phyloP scores from a whole-genome alignment of 2,797 vertebrate species.

The Neomorphus geoffroyi region DNA sequence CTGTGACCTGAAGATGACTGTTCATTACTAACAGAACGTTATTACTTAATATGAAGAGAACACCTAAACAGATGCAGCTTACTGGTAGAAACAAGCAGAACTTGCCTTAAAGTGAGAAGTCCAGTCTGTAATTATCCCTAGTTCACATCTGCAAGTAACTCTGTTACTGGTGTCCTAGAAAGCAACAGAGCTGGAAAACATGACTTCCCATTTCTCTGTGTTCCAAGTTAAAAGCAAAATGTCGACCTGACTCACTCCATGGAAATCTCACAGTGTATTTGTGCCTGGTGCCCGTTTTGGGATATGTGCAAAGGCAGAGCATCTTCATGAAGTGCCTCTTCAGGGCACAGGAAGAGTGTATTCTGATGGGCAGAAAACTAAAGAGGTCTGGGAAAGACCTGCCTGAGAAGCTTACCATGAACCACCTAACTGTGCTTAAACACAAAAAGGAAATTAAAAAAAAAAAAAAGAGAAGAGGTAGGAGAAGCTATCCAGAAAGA shows the following conservation, averaged over 20 bases:
- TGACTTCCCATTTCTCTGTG: not conserved
- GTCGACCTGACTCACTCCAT: not conserved
- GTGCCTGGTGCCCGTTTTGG: not conserved
- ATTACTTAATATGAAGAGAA: not conserved
- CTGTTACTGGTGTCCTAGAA: not conserved
- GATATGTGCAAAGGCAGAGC: not conserved
- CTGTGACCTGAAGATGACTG: not conserved
- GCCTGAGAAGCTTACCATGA: not conserved
- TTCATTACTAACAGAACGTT: not conserved
- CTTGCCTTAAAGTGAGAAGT: not conserved
- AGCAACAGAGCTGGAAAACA: not conserved
- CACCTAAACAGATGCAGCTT: not conserved
- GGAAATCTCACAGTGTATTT: not conserved
- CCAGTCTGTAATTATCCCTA: not conserved
- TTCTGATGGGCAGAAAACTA: not conserved
- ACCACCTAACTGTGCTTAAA: not conserved
- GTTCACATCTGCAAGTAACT: not conserved
- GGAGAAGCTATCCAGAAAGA: not conserved
- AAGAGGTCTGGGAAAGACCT: not conserved
- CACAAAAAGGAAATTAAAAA: not conserved
- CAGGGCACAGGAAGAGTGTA: not conserved
- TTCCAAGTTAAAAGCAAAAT: not conserved
- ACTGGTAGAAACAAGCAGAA: not conserved
- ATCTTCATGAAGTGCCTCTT: not conserved
- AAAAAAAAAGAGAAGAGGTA: not conserved